Evolutionary conservation across 2,888 invertebrate species (phyloP), one percentile per base, ranked within the genome.

Genomic region (Synergus laeviventris): DNA sequence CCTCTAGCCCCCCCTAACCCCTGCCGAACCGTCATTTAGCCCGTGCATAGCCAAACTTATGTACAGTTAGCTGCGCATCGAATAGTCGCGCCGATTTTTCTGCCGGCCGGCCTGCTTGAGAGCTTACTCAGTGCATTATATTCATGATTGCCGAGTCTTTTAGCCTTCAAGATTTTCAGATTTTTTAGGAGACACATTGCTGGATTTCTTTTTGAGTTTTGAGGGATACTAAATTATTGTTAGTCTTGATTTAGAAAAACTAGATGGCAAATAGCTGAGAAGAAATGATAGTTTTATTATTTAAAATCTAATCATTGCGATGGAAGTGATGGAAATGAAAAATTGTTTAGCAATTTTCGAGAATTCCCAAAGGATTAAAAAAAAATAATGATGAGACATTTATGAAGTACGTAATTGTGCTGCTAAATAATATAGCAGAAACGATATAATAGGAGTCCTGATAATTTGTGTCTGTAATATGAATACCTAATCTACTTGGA

Each of bases 41-140:
- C 83, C 85, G 84, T 83, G 85, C 88, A 86, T 87, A 89, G 88
- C 86, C 87, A 85, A 90, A 89, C 87, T 89, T 88, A 85, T 87
- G 87, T 87, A 89, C 88, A 87, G 87, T 89, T 89, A 86, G 84
- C 86, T 84, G 84, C 85, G 85, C 85, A 84, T 86, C 87, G 79
- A 87, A 87, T 84, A 83, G 85, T 84, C 84, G 77, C 82, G 84
- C 79, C 82, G 80, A 86, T 84, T 86, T 85, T 85, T 85, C 84
- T 82, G 75, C 79, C 79, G 79, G 76, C 62, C 62, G 79, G 49
- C 70, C 45, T 21, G 31, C 70, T 70, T 49, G 49, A 70, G 66
- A 70, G 49, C 11, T 70, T 70, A 45, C 70, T 70, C 31, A 31
- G 70, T 70, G 70, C 70, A 49, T 49, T 70, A 45, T 70, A 49